Evolutionary conservation across 2,888 invertebrate genomes (phyloP), one percentile per base, ranked within the genome.

Genomic region (Stenurella melanura): DNA sequence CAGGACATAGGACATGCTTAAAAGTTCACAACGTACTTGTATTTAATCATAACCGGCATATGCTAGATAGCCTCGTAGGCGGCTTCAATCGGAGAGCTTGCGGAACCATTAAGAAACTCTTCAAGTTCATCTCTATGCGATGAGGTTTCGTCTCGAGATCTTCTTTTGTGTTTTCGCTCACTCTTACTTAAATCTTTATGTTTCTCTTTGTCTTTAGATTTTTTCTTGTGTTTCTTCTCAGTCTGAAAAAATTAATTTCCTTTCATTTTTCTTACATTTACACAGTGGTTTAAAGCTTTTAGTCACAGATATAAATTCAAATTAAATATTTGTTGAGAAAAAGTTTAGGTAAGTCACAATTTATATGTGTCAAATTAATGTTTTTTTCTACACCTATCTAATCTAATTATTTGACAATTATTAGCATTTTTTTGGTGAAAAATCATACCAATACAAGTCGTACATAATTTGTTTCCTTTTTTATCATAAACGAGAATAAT

Each of bases 21-120:
- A 71, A 74, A 54, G 71, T 80, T 71, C 64, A 73, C 21, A 63
- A 78, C 56, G 56, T 79, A 78, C 72, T 76, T 80, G 66, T 74
- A 78, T 67, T 72, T 73, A 57, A 75, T 75, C 19, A 77, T 58
- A 11, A 70, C 30, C 5, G 69, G 67, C 79, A 83, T 82, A 79
- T 80, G 83, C 87, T 91, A 93, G 86, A 93, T 91, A 81, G 92
- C 92, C 87, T 93, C 93, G 83, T 93, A 93, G 60, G 92, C 92
- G 61, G 90, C 89, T 79, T 93, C 90, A 87, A 91, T 87, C 82
- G 91, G 88, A 88, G 92, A 86, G 88, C 91, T 87, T 83, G 91
- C 80, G 80, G 91, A 86, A 77, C 91, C 91, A 87, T 93, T 93
- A 9, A 93, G 87, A 87, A 93, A 93, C 83, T 93, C 92, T 83